These are phyloP conservation scores for Cygnus atratus DNA, from an alignment of 2,113 vertebrate genomes.

Conservation along the genomic window DNA sequence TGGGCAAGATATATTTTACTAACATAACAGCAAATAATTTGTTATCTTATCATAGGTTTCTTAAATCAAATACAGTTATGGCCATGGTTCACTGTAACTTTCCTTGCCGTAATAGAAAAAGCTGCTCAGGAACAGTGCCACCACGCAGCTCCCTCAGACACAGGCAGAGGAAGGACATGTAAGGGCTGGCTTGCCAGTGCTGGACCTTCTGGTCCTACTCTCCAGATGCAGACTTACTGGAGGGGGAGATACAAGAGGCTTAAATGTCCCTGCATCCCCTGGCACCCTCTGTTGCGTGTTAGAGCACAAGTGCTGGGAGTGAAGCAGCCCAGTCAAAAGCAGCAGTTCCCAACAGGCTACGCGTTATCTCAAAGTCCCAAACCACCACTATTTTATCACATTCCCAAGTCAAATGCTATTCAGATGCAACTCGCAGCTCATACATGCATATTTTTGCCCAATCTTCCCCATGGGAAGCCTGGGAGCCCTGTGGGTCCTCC, in stretches of 20 bases:
- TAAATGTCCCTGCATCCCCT: not conserved
- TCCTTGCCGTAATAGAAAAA: not conserved
- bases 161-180: not conserved
- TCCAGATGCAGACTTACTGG: not conserved
- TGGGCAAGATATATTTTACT: not conserved
- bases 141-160: not conserved
- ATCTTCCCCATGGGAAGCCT: not conserved
- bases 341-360: not conserved
- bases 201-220: not conserved
- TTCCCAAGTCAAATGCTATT: not conserved
- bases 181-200: fast-evolving
- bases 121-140: not conserved
- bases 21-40: not conserved
- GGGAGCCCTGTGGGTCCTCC: not conserved
- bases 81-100: fast-evolving
- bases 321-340: not conserved
- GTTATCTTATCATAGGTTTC: not conserved
- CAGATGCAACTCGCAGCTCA: not conserved
- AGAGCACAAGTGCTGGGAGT: fast-evolving
- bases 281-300: not conserved
- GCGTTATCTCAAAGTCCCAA: not conserved
- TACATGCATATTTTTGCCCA: not conserved
- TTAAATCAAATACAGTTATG: not conserved
- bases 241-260: not conserved
- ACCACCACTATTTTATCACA: not conserved